These are phyloP conservation scores for Phytoseiulus persimilis DNA, from an alignment of 2,888 invertebrate genomes.

Conservation along the genomic window DNA sequence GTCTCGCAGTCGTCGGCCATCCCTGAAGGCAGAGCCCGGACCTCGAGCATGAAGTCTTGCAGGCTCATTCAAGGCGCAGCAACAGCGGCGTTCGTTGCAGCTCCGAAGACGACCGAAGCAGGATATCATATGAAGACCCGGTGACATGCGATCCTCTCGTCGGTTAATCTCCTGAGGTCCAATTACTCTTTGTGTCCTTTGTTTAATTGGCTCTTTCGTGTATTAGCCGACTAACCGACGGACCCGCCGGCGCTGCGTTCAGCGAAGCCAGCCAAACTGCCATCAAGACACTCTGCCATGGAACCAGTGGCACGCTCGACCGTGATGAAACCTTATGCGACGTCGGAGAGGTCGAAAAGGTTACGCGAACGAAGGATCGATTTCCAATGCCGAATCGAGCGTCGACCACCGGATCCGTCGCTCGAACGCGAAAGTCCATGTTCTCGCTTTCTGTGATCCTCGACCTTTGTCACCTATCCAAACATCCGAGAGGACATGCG, in stretches of 20 bases:
- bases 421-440: background rate
- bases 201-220: background rate
- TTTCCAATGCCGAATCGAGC: background rate
- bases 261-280: background rate
- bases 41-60: background rate
- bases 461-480: background rate
- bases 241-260: background rate
- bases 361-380: background rate
- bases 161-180: background rate
- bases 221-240: background rate
- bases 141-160: background rate
- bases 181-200: background rate
- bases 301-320: background rate
- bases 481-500: background rate
- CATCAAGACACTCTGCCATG: background rate
- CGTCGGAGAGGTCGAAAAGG: background rate
- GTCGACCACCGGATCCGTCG: background rate
- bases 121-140: background rate
- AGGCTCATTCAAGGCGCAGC: background rate
- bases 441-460: background rate
- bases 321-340: background rate
- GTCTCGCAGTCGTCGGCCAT: background rate
- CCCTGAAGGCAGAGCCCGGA: background rate
- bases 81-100: background rate
- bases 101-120: background rate